Evolutionary conservation across 2,797 vertebrate genomes (phyloP).

Genomic region (Babyrousa celebensis): DNA sequence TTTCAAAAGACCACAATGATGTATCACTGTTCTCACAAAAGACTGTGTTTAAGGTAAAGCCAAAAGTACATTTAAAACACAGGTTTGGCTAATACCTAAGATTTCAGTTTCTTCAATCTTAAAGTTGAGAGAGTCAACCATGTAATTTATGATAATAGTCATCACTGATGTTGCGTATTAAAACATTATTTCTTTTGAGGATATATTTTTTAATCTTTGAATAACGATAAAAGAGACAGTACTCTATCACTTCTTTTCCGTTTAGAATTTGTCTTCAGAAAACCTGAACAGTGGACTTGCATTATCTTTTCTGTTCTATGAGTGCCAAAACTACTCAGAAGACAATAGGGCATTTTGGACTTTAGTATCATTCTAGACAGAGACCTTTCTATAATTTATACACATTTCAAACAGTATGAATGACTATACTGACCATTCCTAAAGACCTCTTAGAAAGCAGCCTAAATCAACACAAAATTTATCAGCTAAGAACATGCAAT

Average conservation of each 20-base stretch:
- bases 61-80: constrained; percentile 77
- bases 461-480: constrained; percentile 25
- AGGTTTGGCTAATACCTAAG: constrained; percentile 75
- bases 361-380: neutral
- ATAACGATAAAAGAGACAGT: constrained; percentile 43
- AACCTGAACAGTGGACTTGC: constrained; percentile 11
- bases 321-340: constrained; percentile 64
- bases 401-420: constrained; percentile 55
- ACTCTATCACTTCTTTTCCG: constrained; percentile 17
- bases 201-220: constrained; percentile 49
- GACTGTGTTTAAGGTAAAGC: constrained; percentile 73
- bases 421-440: constrained; percentile 32
- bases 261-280: constrained; percentile 63
- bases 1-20: constrained; percentile 76
- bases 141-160: constrained; percentile 24
- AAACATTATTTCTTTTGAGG: constrained; percentile 57
- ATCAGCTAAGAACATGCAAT: constrained; percentile 51
- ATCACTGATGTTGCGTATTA: constrained; percentile 59
- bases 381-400: constrained; percentile 23
- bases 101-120: constrained; percentile 71
- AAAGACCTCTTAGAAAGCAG: constrained; percentile 60
- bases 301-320: constrained; percentile 46
- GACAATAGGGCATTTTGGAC: neutral
- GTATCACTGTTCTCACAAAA: constrained; percentile 51
- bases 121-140: constrained; percentile 73